These are phyloP conservation scores for Thecocarcelia acutangulata DNA, from an alignment of 2,888 invertebrate species.

Conservation along the genomic window DNA sequence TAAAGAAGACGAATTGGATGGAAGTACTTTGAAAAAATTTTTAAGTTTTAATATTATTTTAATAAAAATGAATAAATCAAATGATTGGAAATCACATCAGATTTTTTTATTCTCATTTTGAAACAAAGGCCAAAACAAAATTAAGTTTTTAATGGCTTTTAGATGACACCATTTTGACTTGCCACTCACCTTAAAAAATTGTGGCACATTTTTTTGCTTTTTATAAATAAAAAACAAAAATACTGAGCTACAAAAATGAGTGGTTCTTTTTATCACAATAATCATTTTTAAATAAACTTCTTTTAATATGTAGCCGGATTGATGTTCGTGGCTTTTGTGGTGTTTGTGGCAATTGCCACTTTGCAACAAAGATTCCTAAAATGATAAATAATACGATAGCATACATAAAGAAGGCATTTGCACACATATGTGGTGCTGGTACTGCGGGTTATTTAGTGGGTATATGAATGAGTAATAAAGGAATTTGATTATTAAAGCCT, in stretches of 20 bases:
- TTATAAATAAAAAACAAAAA: background rate
- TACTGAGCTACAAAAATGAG: background rate
- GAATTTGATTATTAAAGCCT: constrained; percentile 58
- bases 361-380: constrained; percentile 63
- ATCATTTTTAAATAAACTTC: constrained; percentile 61
- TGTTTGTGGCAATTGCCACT: constrained; percentile 53
- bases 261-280: constrained; percentile 38
- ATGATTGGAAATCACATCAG: too few species aligned
- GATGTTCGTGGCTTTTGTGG: constrained; percentile 23
- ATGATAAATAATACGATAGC: constrained; percentile 51
- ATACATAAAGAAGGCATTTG: constrained; percentile 7
- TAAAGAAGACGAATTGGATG: too few species aligned
- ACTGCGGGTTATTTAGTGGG: background rate
- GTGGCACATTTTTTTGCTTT: constrained; percentile 28
- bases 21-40: too few species aligned
- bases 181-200: constrained; percentile 36
- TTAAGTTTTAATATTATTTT: too few species aligned
- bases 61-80: too few species aligned
- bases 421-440: background rate
- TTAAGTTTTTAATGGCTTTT: constrained; percentile 1
- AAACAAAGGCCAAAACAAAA: background rate
- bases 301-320: constrained; percentile 46
- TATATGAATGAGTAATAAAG: constrained; percentile 27
- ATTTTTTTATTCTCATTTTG: background rate
- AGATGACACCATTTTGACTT: constrained; percentile 64